Percentiles rank a stretch among this genome's conserved stretches.
phyloP scores from a whole-genome alignment of 2,888 invertebrate species.

The Megamerina dolium region DNA sequence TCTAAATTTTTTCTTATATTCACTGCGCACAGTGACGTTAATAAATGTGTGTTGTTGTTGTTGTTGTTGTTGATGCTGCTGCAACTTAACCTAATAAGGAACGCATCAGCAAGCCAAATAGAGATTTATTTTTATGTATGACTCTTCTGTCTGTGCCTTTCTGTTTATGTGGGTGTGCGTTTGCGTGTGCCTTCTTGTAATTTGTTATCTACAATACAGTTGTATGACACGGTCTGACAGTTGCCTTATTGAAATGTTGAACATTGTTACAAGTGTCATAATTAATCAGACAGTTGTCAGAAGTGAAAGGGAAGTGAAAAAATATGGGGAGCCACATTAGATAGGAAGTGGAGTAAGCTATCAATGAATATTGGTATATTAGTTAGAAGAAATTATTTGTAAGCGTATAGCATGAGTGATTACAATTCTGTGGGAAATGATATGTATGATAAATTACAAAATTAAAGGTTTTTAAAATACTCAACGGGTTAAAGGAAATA shows the following conservation, averaged over 20 bases:
- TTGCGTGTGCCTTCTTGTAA: conserved; percentile 8
- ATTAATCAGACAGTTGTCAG: conserved; percentile 25
- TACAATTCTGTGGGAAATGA: too few relatives aligned
- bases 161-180: conserved; percentile 5
- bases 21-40: too few relatives aligned
- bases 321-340: neutral
- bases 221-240: conserved; percentile 21
- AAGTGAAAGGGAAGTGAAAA: neutral
- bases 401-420: too few relatives aligned
- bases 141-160: conserved; percentile 8
- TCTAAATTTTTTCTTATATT: too few relatives aligned
- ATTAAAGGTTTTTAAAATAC: too few relatives aligned
- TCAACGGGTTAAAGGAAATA: too few relatives aligned
- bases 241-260: conserved; percentile 21
- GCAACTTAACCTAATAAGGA: conserved; percentile 45
- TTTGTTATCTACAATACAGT: conserved; percentile 13
- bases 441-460: too few relatives aligned
- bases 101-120: conserved; percentile 45
- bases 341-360: neutral
- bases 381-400: too few relatives aligned
- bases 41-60: too few relatives aligned
- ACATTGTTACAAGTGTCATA: conserved; percentile 23
- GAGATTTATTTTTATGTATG: conserved; percentile 25
- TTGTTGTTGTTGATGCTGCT: conserved; percentile 5
- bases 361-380: too few relatives aligned